Evolutionary conservation across 1,140 invertebrate species (phyloP).

Genomic region (Drosophila pseudoobscura): DNA sequence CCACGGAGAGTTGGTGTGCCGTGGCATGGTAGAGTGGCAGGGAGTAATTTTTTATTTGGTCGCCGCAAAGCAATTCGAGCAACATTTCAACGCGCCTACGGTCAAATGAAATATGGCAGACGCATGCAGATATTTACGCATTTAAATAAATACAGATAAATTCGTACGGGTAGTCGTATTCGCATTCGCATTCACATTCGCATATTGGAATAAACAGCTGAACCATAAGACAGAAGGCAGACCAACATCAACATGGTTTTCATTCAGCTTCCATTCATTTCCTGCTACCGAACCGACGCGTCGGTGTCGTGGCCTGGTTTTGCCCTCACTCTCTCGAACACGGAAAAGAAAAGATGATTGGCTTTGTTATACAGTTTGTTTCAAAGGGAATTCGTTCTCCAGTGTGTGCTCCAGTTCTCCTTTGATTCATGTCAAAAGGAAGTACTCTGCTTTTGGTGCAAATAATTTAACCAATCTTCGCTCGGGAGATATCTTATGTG

Average conservation of each 20-base stretch:
- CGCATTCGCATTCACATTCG: conserved; percentile 36
- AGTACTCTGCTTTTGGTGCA: too few species aligned
- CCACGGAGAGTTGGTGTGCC: not conserved
- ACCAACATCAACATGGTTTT: conserved; percentile 67
- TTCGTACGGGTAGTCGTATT: conserved; percentile 2
- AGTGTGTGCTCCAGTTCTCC: too few species aligned
- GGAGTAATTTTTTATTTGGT: conserved; percentile 53
- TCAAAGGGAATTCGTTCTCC: too few species aligned
- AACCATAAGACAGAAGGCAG: conserved; percentile 18
- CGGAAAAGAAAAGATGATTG: conserved; percentile 7
- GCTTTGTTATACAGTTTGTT: conserved; percentile 8
- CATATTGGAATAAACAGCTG: conserved; percentile 54
- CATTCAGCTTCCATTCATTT: conserved; percentile 65
- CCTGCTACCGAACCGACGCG: conserved; percentile 42
- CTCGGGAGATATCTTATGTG: not conserved
- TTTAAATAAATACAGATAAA: conserved; percentile 64
- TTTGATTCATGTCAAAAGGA: too few species aligned
- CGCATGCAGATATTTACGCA: conserved; percentile 72
- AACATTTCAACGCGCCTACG: conserved; percentile 73
- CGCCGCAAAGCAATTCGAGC: conserved; percentile 47
- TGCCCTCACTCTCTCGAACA: conserved; percentile 17
- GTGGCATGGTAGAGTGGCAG: not conserved
- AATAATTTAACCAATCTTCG: too few species aligned
- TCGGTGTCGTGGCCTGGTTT: conserved; percentile 53
- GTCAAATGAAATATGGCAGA: conserved; percentile 73